Evolutionary conservation across 2,113 vertebrate genomes (phyloP).

Genomic region (Callorhinus ursinus): DNA sequence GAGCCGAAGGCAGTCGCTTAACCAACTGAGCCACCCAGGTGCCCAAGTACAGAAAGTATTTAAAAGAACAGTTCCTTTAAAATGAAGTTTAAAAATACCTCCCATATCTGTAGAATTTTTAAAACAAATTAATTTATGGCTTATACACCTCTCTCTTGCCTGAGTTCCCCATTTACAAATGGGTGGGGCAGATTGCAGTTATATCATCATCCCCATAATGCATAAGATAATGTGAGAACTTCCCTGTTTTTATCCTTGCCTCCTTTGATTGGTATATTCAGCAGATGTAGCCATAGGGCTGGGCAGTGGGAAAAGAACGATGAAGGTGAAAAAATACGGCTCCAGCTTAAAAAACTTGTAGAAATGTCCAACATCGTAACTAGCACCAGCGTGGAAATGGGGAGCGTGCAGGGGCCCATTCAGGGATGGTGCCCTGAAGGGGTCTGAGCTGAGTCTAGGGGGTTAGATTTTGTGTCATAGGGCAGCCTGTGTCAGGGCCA

Average conservation of each 20-base stretch:
- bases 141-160: background rate
- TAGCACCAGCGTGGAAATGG: background rate
- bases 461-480: background rate
- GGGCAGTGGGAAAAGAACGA: background rate
- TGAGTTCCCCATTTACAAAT: background rate
- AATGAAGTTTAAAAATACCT: background rate
- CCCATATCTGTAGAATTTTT: background rate
- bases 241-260: background rate
- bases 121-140: background rate
- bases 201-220: background rate
- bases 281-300: background rate
- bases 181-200: background rate
- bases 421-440: background rate
- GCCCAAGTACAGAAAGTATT: background rate
- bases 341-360: background rate
- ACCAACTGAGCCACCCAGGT: too few species aligned
- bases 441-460: background rate
- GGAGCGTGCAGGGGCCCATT: background rate
- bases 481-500: background rate
- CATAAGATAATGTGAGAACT: background rate
- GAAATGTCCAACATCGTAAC: background rate
- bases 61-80: background rate
- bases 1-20: too few species aligned
- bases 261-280: background rate
- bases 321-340: background rate